These are phyloP conservation scores for Eumaeus atala DNA, from an alignment of 1,140 invertebrate genomes.

Conservation along the genomic window DNA sequence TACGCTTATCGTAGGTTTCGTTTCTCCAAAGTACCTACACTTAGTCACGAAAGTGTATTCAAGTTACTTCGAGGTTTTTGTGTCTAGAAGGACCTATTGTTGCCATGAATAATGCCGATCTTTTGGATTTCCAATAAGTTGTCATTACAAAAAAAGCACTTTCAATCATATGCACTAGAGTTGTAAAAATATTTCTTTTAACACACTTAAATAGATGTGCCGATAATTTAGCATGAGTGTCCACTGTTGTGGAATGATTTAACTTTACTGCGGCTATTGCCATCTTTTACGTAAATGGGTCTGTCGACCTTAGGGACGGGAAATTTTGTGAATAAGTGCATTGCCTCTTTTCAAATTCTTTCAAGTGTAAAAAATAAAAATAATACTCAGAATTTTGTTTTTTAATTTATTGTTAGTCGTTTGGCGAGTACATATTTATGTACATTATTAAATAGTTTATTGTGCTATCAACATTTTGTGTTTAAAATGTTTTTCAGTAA, in stretches of 20 bases:
- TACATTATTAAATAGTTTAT: no score
- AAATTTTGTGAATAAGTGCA: conserved; percentile 18
- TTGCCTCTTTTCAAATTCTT: conserved; percentile 12
- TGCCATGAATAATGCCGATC: background rate
- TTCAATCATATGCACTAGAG: background rate
- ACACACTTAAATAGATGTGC: background rate
- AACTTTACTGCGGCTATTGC: conserved; percentile 21
- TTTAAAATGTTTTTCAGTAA: no score
- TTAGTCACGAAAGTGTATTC: background rate
- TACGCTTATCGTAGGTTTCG: conserved; percentile 10
- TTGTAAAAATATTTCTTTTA: background rate
- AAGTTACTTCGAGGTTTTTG: background rate
- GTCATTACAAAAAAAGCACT: background rate
- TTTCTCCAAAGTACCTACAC: background rate
- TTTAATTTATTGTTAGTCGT: no score
- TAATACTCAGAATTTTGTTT: conserved; percentile 1
- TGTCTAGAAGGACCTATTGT: background rate
- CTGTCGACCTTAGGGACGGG: conserved; percentile 28
- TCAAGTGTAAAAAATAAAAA: no score
- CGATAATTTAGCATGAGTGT: background rate
- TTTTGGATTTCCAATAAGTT: background rate
- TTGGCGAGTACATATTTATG: no score
- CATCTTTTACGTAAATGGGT: conserved; percentile 25
- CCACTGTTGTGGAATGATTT: background rate
- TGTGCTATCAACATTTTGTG: no score